A percentile compares a stretch with the other conserved stretches of the same genome.
phyloP scores from a whole-genome alignment of 2,797 vertebrate species.

The Muscicapa striata region DNA sequence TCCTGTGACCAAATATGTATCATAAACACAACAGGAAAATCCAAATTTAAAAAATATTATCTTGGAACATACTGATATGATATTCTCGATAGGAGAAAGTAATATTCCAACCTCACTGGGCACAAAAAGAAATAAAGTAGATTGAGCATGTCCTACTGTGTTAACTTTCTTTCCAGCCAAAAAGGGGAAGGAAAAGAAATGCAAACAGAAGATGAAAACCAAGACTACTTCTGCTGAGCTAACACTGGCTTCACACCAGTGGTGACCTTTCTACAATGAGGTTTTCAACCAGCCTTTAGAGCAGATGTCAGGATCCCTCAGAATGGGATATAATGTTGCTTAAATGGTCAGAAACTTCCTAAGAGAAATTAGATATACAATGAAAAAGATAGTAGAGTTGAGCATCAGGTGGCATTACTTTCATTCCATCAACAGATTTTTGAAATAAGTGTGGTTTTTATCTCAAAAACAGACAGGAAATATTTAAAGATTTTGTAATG shows the following conservation, averaged over 20 bases:
- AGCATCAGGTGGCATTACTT: neutral
- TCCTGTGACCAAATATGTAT: rapidly evolving
- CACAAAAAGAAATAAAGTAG: neutral
- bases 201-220: conserved; percentile 21
- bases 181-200: conserved; percentile 37
- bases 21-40: neutral
- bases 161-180: neutral
- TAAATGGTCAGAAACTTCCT: neutral
- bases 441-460: neutral
- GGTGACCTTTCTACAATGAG: neutral
- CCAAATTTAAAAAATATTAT: neutral
- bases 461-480: neutral
- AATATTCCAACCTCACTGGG: neutral
- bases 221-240: conserved; percentile 4
- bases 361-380: neutral
- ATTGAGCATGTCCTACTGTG: neutral
- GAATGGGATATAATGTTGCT: neutral
- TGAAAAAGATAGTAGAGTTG: neutral
- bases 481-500: neutral
- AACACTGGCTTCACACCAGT: neutral
- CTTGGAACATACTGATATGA: neutral
- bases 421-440: neutral
- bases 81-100: neutral
- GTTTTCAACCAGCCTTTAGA: neutral
- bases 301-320: neutral